Conservation (phyloP, 2,113 vertebrate species). For the Antigone vipio region DNA sequence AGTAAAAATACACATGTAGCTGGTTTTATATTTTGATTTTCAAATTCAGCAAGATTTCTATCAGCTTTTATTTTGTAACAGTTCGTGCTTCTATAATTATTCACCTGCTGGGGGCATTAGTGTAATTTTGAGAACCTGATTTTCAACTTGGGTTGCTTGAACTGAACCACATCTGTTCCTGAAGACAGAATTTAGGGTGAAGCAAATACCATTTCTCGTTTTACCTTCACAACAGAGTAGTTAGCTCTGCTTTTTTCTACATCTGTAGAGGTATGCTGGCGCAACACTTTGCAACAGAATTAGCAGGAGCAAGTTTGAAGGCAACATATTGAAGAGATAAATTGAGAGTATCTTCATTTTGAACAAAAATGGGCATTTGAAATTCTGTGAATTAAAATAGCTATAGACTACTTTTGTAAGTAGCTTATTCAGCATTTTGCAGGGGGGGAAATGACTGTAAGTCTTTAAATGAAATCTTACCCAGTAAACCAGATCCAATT, state of each 20-base stretch:
- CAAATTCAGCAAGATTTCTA: not conserved
- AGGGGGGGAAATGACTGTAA: not conserved
- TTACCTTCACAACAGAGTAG: rapidly evolving
- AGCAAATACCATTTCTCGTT: not conserved
- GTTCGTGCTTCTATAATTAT: not conserved
- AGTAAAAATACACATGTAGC: not conserved
- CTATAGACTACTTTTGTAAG: not conserved
- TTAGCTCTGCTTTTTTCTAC: not conserved
- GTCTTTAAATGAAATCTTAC: rapidly evolving
- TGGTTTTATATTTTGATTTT: not conserved
- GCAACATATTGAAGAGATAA: not conserved
- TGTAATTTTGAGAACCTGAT: not conserved
- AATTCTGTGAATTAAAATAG: not conserved
- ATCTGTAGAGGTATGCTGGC: not conserved
- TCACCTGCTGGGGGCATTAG: conserved; percentile 13
- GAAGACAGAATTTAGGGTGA: not conserved
- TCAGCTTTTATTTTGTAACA: not conserved
- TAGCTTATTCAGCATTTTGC: rapidly evolving
- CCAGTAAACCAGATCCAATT: not conserved
- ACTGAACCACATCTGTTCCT: not conserved
- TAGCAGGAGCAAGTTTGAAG: not conserved
- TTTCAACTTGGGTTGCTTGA: not conserved
- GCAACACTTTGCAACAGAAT: not conserved
- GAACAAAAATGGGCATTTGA: not conserved
- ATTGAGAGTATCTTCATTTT: not conserved